Evolutionary conservation across 2,888 invertebrate genomes (phyloP).

Genomic region (Patella depressa): DNA sequence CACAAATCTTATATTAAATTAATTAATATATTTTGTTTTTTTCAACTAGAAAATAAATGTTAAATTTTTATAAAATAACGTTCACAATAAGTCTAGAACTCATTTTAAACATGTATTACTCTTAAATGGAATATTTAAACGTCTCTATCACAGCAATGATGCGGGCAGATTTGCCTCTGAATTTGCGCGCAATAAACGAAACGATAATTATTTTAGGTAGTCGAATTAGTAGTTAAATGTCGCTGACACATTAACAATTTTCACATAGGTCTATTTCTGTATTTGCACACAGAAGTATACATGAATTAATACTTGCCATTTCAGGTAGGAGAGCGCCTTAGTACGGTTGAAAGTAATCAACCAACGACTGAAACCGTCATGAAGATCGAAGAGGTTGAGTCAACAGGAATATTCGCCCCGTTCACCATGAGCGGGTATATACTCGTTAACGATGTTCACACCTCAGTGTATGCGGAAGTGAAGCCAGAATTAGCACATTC

Average conservation of each 20-base stretch:
- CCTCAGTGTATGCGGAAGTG: neutral
- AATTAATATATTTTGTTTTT: neutral
- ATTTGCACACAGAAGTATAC: neutral
- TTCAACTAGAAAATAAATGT: neutral
- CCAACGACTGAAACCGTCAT: neutral
- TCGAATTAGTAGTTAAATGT: too few relatives aligned
- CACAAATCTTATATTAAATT: neutral
- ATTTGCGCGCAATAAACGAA: too few relatives aligned
- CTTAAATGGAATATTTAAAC: too few relatives aligned
- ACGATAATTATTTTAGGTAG: too few relatives aligned
- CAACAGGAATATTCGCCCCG: neutral
- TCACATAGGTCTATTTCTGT: neutral
- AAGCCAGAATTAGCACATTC: neutral
- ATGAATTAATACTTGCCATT: neutral
- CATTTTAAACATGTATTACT: too few relatives aligned
- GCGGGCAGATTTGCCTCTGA: too few relatives aligned
- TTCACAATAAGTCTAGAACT: too few relatives aligned
- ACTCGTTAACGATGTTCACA: neutral
- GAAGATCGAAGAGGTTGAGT: neutral
- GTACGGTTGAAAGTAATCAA: neutral
- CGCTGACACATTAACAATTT: neutral
- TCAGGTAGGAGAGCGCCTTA: neutral
- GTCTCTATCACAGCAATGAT: too few relatives aligned
- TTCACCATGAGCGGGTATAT: neutral
- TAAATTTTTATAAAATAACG: neutral